Base-by-base conservation (phyloP, 37 sponge, comb jelly and placozoan genomes). In the Haliclona indistincta region DNA sequence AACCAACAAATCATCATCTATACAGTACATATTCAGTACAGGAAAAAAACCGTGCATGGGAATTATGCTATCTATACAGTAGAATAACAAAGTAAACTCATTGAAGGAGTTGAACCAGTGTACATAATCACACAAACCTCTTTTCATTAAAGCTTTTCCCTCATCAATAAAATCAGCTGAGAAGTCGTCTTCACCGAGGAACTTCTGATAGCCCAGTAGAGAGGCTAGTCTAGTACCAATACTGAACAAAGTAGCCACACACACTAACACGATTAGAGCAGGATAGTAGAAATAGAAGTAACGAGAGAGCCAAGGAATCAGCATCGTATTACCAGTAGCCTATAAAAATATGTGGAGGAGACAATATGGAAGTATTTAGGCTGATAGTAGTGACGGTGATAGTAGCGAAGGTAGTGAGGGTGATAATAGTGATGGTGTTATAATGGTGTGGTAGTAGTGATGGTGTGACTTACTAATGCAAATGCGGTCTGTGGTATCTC, bases 241-340 rank as follows among this genome's bases (percentile, higher is more conserved):
- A 25, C 80, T 86, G 74, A 93, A 66, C 36, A 93, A 54, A 17
- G 97, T 97, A 36, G 91, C 91, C 8, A 97, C 22, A 38, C 97
- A 90, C 17, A 97, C 76, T 17, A 97, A 74, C 19, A 80, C 51
- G 54, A 97, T 90, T 35, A 88, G 74, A 38, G 79, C 81, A 25
- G 97, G 97, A 71, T 92, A 97, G 82, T 90, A 93, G 76, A 85
- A 86, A 81, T 93, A 79, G 81, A 93, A 93, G 7, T 88, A 84
- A 55, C 68, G 71, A 0, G 89, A 77, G 19, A 93, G 74, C 85
- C 89, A 93, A 23, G 93, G 93, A 19, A 92, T 86, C 36, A 92
- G 72, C 35, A 66, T 74, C 30, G 89, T 81, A 68, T 84, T 81
- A 25, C 94, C 94, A 43, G 85, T 85, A n/a, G 85, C 88, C 93